Percentiles rank a stretch among this genome's conserved stretches.
Conservation (phyloP, 2,797 vertebrate genomes). For the Xenops minutus region DNA sequence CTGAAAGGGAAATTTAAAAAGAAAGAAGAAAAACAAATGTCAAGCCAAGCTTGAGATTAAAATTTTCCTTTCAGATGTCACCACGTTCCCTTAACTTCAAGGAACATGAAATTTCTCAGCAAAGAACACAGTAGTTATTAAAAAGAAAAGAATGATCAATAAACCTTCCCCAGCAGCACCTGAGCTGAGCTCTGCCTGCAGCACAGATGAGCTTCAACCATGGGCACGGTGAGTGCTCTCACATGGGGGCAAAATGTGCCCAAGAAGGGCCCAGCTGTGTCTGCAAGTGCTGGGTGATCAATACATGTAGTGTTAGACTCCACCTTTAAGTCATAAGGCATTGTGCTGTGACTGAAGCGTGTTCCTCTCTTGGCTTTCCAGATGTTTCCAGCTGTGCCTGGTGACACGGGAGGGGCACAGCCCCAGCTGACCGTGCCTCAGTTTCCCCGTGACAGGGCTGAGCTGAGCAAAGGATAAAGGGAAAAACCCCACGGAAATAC, state of each 20-base stretch:
- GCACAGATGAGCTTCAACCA: fast-evolving
- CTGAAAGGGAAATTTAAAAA: not conserved
- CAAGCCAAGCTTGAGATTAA: not conserved
- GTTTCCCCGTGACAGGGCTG: not conserved
- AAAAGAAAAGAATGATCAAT: not conserved
- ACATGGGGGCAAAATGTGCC: fast-evolving
- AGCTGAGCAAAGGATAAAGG: not conserved
- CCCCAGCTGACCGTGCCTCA: conserved; percentile 2
- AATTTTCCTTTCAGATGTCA: not conserved
- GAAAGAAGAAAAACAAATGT: not conserved
- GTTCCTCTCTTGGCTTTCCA: not conserved
- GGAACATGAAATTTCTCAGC: not conserved
- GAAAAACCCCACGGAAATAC: not conserved
- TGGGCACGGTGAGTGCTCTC: fast-evolving
- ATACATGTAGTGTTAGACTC: fast-evolving
- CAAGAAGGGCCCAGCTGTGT: not conserved
- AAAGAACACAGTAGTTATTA: not conserved
- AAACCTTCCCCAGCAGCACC: not conserved
- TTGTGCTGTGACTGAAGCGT: not conserved
- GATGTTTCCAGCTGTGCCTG: not conserved
- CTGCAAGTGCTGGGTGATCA: not conserved
- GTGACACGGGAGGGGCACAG: not conserved
- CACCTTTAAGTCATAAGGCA: fast-evolving
- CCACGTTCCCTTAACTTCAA: not conserved
- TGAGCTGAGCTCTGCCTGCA: not conserved